phyloP scores from a whole-genome alignment of 2,113 vertebrate species.

The Diglossa brunneiventris region DNA sequence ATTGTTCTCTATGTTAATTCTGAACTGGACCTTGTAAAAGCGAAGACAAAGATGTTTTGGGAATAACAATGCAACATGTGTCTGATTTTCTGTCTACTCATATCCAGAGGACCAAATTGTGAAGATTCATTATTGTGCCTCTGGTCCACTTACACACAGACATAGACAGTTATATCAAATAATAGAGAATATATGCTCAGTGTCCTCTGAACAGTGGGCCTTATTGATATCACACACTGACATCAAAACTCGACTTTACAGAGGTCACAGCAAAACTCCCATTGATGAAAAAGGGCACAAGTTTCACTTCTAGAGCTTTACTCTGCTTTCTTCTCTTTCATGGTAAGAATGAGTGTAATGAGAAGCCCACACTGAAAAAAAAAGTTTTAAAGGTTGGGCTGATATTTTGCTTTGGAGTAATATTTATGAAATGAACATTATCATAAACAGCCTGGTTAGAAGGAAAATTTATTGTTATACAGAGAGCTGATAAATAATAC shows the following conservation, averaged over 20 bases:
- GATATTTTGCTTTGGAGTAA: neutral
- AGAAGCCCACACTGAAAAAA: neutral
- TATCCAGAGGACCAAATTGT: neutral
- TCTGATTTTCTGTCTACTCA: neutral
- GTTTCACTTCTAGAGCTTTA: neutral
- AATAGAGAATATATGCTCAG: neutral
- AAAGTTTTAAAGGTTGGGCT: neutral
- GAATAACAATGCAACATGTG: neutral
- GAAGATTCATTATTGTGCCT: neutral
- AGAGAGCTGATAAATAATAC: neutral
- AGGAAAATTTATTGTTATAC: neutral
- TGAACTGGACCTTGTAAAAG: neutral
- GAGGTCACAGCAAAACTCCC: neutral
- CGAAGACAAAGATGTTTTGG: neutral
- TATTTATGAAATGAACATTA: neutral
- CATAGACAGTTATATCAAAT: neutral
- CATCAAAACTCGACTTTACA: fast-evolving
- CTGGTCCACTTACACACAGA: neutral
- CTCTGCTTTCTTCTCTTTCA: neutral
- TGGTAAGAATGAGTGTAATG: neutral
- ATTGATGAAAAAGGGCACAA: neutral
- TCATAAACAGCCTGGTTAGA: neutral
- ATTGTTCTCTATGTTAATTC: neutral
- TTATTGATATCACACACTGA: neutral
- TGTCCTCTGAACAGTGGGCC: neutral